Conservation (phyloP, 2,797 vertebrate species). For the Erpetoichthys calabaricus region DNA sequence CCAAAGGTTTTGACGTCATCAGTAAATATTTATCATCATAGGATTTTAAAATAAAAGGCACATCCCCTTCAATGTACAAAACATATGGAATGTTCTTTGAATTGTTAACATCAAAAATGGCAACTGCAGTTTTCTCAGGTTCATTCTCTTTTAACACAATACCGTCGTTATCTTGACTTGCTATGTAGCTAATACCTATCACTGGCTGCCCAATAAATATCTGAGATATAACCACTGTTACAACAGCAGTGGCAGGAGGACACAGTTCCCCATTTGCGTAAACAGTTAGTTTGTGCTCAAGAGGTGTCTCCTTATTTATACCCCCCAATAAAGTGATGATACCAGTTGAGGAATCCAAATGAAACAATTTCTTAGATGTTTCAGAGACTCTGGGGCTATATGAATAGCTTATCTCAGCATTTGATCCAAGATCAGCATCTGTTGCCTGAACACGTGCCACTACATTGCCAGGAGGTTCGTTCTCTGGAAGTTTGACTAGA, state of each 20-base stretch:
- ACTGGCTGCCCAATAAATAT: slow-evolving; percentile 28
- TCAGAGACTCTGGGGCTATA: slow-evolving; percentile 51
- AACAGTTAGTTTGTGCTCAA: slow-evolving; percentile 47
- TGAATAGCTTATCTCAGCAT: slow-evolving; percentile 47
- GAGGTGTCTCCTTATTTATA: slow-evolving; percentile 30
- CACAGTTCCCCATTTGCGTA: slow-evolving; percentile 43
- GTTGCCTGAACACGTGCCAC: slow-evolving; percentile 43
- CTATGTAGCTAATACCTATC: slow-evolving; percentile 56
- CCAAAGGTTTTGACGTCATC: slow-evolving; percentile 50
- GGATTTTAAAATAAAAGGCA: slow-evolving; percentile 46
- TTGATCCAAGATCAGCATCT: slow-evolving; percentile 46
- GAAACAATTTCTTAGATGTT: slow-evolving; percentile 41
- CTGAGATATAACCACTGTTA: slow-evolving; percentile 48
- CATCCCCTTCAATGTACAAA: slow-evolving; percentile 43
- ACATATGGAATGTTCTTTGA: slow-evolving; percentile 32
- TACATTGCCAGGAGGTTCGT: slow-evolving; percentile 28
- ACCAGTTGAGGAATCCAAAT: slow-evolving; percentile 41
- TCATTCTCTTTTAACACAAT: slow-evolving; percentile 56
- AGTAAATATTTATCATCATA: slow-evolving; percentile 55
- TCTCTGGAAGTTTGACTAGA: slow-evolving; percentile 32
- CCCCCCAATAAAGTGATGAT: slow-evolving; percentile 39
- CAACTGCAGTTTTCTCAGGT: slow-evolving; percentile 44
- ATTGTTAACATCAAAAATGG: slow-evolving; percentile 47
- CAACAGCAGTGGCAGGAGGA: slow-evolving; percentile 40
- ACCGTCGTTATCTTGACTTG: slow-evolving; percentile 42